Percentiles rank a stretch among this genome's conserved stretches.
phyloP scores from a whole-genome alignment of 2,797 vertebrate species.

The Tenualosa thibaudeaui region DNA sequence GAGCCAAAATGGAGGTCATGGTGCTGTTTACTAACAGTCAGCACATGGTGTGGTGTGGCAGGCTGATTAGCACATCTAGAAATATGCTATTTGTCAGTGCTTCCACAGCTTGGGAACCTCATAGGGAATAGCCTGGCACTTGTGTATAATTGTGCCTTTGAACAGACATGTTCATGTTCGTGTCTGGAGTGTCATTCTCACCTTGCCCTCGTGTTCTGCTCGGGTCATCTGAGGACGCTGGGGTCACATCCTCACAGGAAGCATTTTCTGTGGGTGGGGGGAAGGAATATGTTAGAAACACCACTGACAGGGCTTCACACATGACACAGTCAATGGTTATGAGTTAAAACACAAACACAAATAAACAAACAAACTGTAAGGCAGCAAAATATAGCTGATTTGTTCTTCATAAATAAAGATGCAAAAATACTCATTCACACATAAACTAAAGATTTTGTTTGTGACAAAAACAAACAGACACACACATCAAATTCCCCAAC shows the following conservation, averaged over 20 bases:
- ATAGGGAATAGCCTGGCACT: background rate
- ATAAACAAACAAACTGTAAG: background rate
- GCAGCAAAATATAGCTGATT: background rate
- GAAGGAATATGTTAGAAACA: constrained; percentile 31
- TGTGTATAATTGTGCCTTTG: background rate
- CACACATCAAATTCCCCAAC: too few relatives aligned
- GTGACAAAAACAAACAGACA: background rate
- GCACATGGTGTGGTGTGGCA: background rate
- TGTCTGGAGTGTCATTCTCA: constrained; percentile 63
- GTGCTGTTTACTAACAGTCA: background rate
- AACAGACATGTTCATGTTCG: background rate
- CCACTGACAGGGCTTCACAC: background rate
- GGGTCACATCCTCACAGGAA: constrained; percentile 89
- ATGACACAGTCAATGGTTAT: background rate
- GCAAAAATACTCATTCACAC: too few relatives aligned
- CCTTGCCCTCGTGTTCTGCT: constrained; percentile 85
- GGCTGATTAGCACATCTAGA: background rate
- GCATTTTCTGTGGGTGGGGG: constrained; percentile 72
- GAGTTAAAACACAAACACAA: too few relatives aligned
- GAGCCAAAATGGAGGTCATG: background rate
- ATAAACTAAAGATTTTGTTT: background rate
- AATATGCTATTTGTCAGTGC: background rate
- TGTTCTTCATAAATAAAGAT: too few relatives aligned
- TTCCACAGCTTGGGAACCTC: background rate
- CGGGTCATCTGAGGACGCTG: constrained; percentile 83